Base-by-base conservation (phyloP, 2,797 vertebrate genomes). In the Hyperoplus lanceolatus region DNA sequence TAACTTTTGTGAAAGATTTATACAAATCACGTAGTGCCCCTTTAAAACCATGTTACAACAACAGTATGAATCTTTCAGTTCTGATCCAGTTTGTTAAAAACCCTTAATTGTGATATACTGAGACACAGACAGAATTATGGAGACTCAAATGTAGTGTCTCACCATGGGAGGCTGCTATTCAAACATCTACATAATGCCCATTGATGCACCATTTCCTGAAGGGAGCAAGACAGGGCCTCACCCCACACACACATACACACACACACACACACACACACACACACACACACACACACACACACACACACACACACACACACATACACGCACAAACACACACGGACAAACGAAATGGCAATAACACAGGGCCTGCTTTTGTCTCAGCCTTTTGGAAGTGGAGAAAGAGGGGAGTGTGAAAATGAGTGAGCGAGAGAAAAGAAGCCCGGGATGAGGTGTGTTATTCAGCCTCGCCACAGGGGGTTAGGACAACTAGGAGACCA, bases 391-490 rank as follows among this genome's bases (percentile, higher is more conserved):
- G 87, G 79, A 90, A 89, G 90, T 62, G 78, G 66, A 89, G 89
- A 90, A 92, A 92, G 29, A 85, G 79, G 62, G 68, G 88, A 87
- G 90, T 89, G 93, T 92, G 93, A 94, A 93, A 94, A 93, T 91
- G 91, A 92, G 90, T 38, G 87, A 82, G 82, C 75, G 43, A 80
- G 87, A 89, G 84, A 91, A 92, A 92, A 92, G 93, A 89, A 87
- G 89, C 84, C 71, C 89, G 91, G 91, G 92, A 95, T 93, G 94
- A 94, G 94, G 92, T 94, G 94, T 94, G 94, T 93, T 94, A 96
- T 96, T 96, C 95, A 94, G 94, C 90, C 87, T 93, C 95, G n/a
- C 94, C 91, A 79, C 93, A 80, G 95, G 95, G 92, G 93, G 93
- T 93, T 91, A 89, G 93, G 91, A 93, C 92, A 88, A 90, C 84